These are phyloP conservation scores for Stenichneumon culpator DNA, from an alignment of 2,888 invertebrate species.

Conservation along the genomic window DNA sequence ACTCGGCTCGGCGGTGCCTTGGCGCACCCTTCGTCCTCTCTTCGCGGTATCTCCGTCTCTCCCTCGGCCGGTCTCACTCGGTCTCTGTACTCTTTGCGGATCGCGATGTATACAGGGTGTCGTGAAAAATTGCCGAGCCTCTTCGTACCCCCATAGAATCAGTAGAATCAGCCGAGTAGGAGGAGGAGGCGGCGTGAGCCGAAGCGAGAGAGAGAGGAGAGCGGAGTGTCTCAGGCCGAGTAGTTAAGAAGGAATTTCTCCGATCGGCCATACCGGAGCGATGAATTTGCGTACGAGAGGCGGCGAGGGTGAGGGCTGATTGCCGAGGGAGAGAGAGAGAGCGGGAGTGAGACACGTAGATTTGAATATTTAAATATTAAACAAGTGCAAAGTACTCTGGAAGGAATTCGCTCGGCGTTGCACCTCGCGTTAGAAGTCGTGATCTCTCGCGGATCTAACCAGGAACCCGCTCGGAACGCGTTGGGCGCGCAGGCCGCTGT, in stretches of 20 bases:
- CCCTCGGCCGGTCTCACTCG: not conserved
- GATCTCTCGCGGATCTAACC: slow-evolving; percentile 9
- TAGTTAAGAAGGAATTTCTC: slow-evolving; percentile 36
- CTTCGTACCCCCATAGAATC: not conserved
- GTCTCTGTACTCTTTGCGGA: slow-evolving; percentile 20
- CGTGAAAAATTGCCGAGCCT: slow-evolving; percentile 67
- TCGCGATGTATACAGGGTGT: slow-evolving; percentile 66
- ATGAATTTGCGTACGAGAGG: slow-evolving; percentile 43
- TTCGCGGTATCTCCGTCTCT: slow-evolving; percentile 34
- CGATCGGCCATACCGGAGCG: slow-evolving; percentile 24
- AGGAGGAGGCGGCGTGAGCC: too few relatives aligned
- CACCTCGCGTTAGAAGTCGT: not conserved
- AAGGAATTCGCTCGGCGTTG: not conserved
- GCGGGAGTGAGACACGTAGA: not conserved
- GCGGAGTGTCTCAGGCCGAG: slow-evolving; percentile 7
- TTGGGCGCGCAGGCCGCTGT: not conserved
- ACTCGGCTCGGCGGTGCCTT: slow-evolving; percentile 38
- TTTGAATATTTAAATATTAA: slow-evolving; percentile 55
- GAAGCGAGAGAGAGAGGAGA: not conserved
- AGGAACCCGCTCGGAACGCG: not conserved
- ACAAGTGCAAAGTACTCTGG: not conserved
- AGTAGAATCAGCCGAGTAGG: not conserved
- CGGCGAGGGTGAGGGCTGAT: not conserved
- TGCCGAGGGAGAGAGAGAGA: slow-evolving; percentile 1
- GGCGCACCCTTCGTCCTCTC: slow-evolving; percentile 64